phyloP scores from a whole-genome alignment of 64 coral and sea anemone genomes.

The Anthopleura sola region DNA sequence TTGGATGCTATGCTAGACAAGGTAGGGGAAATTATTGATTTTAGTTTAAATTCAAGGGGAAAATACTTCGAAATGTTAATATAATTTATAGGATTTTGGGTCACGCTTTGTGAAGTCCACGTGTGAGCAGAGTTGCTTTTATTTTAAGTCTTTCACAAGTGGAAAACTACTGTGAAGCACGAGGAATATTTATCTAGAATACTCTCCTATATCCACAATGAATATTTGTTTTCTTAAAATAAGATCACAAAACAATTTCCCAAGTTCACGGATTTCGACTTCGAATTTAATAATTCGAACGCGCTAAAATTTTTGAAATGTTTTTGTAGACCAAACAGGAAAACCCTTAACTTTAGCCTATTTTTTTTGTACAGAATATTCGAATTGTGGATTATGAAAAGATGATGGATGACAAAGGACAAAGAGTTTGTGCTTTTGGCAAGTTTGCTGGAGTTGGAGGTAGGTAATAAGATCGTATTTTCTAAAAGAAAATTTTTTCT shows the following conservation, averaged over 20 bases:
- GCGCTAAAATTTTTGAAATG: neutral
- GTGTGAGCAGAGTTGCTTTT: too few relatives aligned
- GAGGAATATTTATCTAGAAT: neutral
- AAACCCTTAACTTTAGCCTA: neutral
- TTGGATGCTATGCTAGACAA: slow-evolving; percentile 95
- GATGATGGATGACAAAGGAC: slow-evolving; percentile 88
- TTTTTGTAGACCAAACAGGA: neutral
- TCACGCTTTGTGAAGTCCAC: neutral
- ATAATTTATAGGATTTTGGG: neutral
- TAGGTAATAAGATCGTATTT: slow-evolving; percentile 4
- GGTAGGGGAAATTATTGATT: neutral
- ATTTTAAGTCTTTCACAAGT: too few relatives aligned
- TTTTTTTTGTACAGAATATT: slow-evolving; percentile 65
- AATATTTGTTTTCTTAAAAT: neutral
- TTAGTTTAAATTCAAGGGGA: neutral
- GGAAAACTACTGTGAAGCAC: neutral
- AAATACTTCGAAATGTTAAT: neutral
- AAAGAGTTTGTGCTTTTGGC: slow-evolving; percentile 95
- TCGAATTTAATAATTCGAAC: neutral
- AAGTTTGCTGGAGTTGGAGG: slow-evolving; percentile 98
- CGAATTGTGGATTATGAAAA: slow-evolving; percentile 96
- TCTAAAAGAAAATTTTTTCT: neutral
- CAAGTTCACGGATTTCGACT: neutral
- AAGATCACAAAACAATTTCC: neutral
- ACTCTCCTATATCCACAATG: neutral